Evolutionary conservation across 1,140 invertebrate genomes (phyloP), one percentile per base, ranked within the genome.

Genomic region (Galleria mellonella): DNA sequence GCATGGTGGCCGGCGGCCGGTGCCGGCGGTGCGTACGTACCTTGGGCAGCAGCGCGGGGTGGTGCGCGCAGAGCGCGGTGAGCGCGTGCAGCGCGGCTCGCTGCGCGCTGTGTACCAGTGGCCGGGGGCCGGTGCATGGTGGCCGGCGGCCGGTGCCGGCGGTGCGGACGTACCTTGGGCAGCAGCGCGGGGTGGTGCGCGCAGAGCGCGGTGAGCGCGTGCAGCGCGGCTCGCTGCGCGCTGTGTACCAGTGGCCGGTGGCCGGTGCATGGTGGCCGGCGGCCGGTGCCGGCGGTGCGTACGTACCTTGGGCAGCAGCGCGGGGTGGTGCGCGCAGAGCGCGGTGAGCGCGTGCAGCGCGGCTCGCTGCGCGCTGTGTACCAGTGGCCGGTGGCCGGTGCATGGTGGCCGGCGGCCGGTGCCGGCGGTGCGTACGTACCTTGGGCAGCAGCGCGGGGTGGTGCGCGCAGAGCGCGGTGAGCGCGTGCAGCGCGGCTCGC

Each of bases 311-410:
- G 92, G 88, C 87, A 99, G 89, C 31, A 99, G 89, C 8, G 86
- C 72, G 33, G 93, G 91, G 54, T 94, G 91, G 32, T 96, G 83
- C 45, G 94, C 94, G 44, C 99, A 93, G 7, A 98, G 91, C 74
- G 98, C 96, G 72, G 99, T 98, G 62, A 99, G 91, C 38, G 97
- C 98, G 55, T 97, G 94, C 52, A 99, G 90, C 46, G 99, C 88
- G 87, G 98, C 97, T 56, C 97, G 96, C 77, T 99, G 98, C 1
- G 97, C 96, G n/a, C n/a, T 7, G n/a, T 37, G 56, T 5, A 5
- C 4, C 9, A 9, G 28, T 4, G 28, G 28, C 4, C 4, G 28
- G n/a, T n/a, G 28, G 28, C 4, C 4, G 28, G 9, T 4, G 28
- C 28, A 4, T 4, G 28, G 28, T 4, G 28, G 28, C 28, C 4